Percentiles rank a stretch among this genome's conserved stretches.
phyloP scores from a whole-genome alignment of 2,888 invertebrate genomes.

The Eupithecia abbreviata region DNA sequence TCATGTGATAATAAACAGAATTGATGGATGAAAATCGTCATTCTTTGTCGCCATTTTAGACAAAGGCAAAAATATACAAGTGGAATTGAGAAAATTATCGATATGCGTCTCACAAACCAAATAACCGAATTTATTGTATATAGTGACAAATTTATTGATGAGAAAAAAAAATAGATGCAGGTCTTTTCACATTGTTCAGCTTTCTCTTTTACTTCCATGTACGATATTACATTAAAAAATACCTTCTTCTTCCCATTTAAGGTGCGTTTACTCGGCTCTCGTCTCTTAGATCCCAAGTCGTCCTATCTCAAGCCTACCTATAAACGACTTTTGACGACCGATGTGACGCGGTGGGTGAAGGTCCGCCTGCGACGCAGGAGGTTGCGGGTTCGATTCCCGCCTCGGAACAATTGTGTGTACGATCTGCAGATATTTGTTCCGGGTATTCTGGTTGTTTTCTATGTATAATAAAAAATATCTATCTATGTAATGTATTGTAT shows the following conservation, averaged over 20 bases:
- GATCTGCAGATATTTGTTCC: too few species aligned
- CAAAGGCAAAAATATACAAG: background rate
- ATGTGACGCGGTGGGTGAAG: too few species aligned
- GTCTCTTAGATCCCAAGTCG: background rate
- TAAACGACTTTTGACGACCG: too few species aligned
- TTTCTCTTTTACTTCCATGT: background rate
- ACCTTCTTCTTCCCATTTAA: background rate
- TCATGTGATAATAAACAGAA: conserved; percentile 6
- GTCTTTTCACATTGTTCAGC: background rate
- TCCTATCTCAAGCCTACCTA: background rate
- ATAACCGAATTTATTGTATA: background rate
- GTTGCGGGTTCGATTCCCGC: too few species aligned
- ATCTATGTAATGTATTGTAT: too few species aligned
- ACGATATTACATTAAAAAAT: background rate
- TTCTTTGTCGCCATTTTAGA: background rate
- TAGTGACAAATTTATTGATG: background rate
- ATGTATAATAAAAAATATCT: too few species aligned
- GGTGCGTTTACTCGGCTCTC: background rate
- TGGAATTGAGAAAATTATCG: background rate
- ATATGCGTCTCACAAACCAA: background rate
- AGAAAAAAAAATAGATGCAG: background rate
- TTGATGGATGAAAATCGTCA: background rate
- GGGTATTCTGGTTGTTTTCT: too few species aligned
- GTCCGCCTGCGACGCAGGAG: too few species aligned
- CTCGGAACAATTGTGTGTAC: too few species aligned